phyloP scores from a whole-genome alignment of 2,113 vertebrate species.

The Oncorhynchus nerka region DNA sequence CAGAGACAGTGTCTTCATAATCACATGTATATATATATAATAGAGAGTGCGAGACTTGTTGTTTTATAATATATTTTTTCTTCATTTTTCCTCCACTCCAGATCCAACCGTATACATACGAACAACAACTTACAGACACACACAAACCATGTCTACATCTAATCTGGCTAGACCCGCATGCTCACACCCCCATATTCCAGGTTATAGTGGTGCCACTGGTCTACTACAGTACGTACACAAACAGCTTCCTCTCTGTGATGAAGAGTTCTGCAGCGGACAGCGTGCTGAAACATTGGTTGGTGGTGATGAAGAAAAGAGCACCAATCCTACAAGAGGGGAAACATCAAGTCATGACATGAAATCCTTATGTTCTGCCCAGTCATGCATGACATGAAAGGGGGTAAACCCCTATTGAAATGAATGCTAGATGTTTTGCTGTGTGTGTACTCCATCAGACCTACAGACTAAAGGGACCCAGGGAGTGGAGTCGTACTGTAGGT shows the following conservation, averaged over 20 bases:
- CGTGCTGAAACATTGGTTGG: slow-evolving; percentile 90
- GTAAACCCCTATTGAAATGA: neutral
- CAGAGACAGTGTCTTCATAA: too few relatives aligned
- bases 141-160: too few relatives aligned
- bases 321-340: slow-evolving; percentile 78
- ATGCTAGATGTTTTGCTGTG: neutral
- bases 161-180: too few relatives aligned
- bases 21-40: too few relatives aligned
- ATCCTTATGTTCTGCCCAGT: slow-evolving; percentile 34
- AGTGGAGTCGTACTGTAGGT: neutral
- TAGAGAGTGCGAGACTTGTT: too few relatives aligned
- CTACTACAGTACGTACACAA: slow-evolving; percentile 77
- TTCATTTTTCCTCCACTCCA: too few relatives aligned
- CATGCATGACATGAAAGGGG: slow-evolving; percentile 18
- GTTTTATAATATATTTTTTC: too few relatives aligned
- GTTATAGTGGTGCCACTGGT: neutral
- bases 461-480: neutral
- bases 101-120: too few relatives aligned
- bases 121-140: too few relatives aligned
- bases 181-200: neutral
- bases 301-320: slow-evolving; percentile 89
- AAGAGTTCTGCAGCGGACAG: slow-evolving; percentile 89
- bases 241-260: slow-evolving; percentile 87
- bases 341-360: slow-evolving; percentile 26
- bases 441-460: neutral